Conservation (phyloP, 2,113 vertebrate species). For the Barbus barbus region DNA sequence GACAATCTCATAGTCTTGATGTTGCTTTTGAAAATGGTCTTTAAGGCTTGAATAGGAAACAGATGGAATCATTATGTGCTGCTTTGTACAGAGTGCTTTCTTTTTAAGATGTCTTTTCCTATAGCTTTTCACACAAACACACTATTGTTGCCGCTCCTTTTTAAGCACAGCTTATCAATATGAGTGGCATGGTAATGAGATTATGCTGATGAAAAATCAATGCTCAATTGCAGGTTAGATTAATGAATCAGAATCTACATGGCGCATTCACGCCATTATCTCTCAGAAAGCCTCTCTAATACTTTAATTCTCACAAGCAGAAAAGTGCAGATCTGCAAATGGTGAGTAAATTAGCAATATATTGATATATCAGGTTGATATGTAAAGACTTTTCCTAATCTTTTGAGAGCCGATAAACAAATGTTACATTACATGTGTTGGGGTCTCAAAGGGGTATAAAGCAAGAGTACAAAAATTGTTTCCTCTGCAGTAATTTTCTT, state of each 20-base stretch:
- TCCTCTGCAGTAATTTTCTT: background rate
- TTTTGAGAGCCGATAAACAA: background rate
- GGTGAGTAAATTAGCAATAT: background rate
- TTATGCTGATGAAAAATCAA: slow-evolving; percentile 52
- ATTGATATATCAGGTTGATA: background rate
- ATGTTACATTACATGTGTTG: background rate
- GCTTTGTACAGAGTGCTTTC: background rate
- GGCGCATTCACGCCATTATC: slow-evolving; percentile 3
- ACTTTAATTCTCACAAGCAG: background rate
- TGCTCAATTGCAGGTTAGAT: slow-evolving; percentile 45
- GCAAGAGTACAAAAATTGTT: background rate
- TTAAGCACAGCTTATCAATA: slow-evolving; percentile 29
- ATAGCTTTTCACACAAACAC: background rate
- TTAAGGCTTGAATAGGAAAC: background rate
- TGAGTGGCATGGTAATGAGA: slow-evolving; percentile 42
- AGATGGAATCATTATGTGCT: background rate
- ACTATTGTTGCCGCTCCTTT: slow-evolving; percentile 14
- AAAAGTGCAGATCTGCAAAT: background rate
- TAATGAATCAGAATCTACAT: slow-evolving; percentile 47
- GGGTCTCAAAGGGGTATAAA: background rate
- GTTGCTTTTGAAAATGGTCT: background rate
- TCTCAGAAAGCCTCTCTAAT: slow-evolving; percentile 37
- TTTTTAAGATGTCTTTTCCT: slow-evolving; percentile 41
- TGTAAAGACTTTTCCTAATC: background rate
- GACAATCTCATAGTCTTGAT: background rate